Evolutionary conservation across 2,888 invertebrate genomes (phyloP), one percentile per base, ranked within the genome.

Genomic region (Mechanitis mazaeus): DNA sequence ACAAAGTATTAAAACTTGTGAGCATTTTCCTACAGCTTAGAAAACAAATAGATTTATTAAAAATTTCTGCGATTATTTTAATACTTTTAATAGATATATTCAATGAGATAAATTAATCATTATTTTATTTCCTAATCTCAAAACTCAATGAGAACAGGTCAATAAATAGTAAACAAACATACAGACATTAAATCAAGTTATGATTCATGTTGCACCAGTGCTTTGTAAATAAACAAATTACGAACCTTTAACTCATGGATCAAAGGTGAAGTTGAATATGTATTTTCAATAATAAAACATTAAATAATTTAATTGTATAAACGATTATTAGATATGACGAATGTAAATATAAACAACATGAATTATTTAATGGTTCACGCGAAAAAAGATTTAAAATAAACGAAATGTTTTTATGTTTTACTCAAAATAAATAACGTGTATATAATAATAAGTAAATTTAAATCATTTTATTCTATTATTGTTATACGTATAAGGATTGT

Each of bases 171-270:
- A 20, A 20, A 20, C 20, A 20, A 20, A 20, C 20, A 20, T 20
- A 20, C 20, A 20, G 20, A 20, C 20, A 20, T 20, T 20, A 20
- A 20, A 20, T 20, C 0, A 20, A 20, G 20, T 20, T 20, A 20
- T 20, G 20, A 20, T 20, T 20, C 20, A 20, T 20, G 20, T 45
- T 58, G 54, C 58, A 42, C 50, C 11, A 50, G 54, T 62, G 62
- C 59, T 63, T 58, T 54, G 60, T 65, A 65, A 60, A 60, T 60
- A 65, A 65, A 63, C 58, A 65, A 65, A 65, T 63, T 60, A 64
- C 46, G 47, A 50, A 3, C 59, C 59, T 59, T 46, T 47, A 56
- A 33, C 45, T 46, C 54, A 57, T 56, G 56, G 60, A 61, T 59
- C 59, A 63, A 59, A 63, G 56, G 56, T 63, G 55, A 59, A 45